Evolutionary conservation across 1,140 invertebrate species (phyloP).

Genomic region (Coelopa frigida): DNA sequence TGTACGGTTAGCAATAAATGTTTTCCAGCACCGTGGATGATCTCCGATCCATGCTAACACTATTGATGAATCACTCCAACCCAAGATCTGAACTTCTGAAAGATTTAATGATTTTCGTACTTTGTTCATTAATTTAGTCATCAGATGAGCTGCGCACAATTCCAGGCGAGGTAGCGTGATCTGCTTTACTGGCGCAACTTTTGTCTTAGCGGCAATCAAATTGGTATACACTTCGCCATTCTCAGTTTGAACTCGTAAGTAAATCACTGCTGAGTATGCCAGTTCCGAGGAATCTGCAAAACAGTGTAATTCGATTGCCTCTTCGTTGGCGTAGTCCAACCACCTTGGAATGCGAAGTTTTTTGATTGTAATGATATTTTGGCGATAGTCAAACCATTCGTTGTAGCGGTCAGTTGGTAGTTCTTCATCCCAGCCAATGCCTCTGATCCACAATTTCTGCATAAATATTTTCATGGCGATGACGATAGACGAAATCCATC

Average conservation of each 20-base stretch:
- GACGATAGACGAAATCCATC: conserved; percentile 34
- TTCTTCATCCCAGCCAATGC: conserved; percentile 35
- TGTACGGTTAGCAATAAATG: conserved; percentile 30
- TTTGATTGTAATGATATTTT: conserved; percentile 15
- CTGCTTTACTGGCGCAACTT: conserved; percentile 14
- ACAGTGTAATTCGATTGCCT: conserved; percentile 20
- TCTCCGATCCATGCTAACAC: conserved; percentile 14
- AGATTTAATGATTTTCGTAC: neutral
- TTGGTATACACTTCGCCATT: neutral
- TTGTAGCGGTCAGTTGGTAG: conserved; percentile 14
- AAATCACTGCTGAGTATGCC: conserved; percentile 34
- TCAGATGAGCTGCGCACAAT: conserved; percentile 15
- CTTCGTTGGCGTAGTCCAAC: neutral
- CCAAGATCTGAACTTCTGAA: neutral
- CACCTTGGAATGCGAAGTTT: conserved; percentile 6
- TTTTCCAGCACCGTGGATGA: conserved; percentile 16
- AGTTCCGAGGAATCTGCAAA: conserved; percentile 37
- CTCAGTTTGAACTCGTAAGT: conserved; percentile 20
- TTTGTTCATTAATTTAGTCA: conserved; percentile 9
- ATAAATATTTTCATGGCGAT: conserved; percentile 40
- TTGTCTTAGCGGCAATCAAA: conserved; percentile 14
- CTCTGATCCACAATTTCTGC: conserved; percentile 35
- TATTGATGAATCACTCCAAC: conserved; percentile 15
- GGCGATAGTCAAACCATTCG: conserved; percentile 18
- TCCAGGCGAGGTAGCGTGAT: conserved; percentile 17